Conservation (phyloP, 1,140 invertebrate species). For the Trachymyrmex cornetzi region DNA sequence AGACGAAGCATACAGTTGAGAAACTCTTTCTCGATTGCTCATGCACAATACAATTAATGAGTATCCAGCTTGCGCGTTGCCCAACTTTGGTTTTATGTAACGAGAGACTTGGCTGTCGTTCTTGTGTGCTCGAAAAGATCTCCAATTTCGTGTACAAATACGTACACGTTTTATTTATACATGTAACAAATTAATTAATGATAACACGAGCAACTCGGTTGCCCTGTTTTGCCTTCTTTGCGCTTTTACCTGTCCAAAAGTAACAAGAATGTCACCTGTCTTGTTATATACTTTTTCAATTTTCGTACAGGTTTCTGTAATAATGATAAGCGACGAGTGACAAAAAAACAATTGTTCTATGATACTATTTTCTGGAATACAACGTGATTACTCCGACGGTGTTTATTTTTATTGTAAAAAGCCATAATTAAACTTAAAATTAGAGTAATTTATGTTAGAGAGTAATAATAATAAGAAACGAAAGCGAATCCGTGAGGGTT, state of each 20-base stretch:
- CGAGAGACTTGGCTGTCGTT: constrained; percentile 54
- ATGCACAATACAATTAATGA: constrained; percentile 77
- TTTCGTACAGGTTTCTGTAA: background rate
- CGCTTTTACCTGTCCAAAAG: background rate
- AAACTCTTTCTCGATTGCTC: constrained; percentile 65
- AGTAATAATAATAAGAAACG: constrained; percentile 50
- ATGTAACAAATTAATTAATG: constrained; percentile 22
- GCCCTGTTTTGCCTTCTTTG: background rate
- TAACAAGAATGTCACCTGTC: background rate
- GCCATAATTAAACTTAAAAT: constrained; percentile 37
- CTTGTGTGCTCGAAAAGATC: constrained; percentile 15
- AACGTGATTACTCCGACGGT: background rate
- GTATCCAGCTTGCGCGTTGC: constrained; percentile 62
- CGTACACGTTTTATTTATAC: constrained; percentile 3
- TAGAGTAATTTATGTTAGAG: constrained; percentile 22
- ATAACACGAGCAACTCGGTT: background rate
- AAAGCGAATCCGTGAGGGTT: constrained; percentile 40
- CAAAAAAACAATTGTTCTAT: background rate
- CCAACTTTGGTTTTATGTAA: constrained; percentile 71
- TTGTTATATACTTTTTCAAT: background rate
- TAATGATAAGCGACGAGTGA: background rate
- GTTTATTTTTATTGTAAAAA: constrained; percentile 13
- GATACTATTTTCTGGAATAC: constrained; percentile 15
- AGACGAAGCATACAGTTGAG: constrained; percentile 41
- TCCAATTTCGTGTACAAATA: constrained; percentile 36